These are phyloP conservation scores for Carduelis carduelis DNA, from an alignment of 2,797 vertebrate species.

Conservation along the genomic window DNA sequence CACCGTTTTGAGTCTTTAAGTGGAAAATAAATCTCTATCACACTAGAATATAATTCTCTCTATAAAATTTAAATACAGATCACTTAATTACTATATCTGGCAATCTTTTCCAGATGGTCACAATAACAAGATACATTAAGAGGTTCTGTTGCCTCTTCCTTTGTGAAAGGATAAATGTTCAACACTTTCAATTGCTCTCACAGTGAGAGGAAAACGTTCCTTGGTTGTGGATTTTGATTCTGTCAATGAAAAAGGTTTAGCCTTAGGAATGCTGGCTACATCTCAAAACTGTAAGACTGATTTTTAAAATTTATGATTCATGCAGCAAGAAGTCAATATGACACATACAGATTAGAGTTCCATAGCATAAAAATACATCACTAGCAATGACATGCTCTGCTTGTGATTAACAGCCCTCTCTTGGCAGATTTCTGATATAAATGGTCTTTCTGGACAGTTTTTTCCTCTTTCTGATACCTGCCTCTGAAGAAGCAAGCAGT, in stretches of 20 bases:
- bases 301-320: conserved; percentile 76
- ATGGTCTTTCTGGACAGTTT: conserved; percentile 3
- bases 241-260: conserved; percentile 78
- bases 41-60: conserved; percentile 80
- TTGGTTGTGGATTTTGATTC: conserved; percentile 62
- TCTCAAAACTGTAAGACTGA: conserved; percentile 69
- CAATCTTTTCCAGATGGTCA: conserved; percentile 76
- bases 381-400: conserved; percentile 67
- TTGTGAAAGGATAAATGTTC: conserved; percentile 55
- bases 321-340: conserved; percentile 79
- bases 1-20: conserved; percentile 66
- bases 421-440: conserved; percentile 54
- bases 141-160: conserved; percentile 67
- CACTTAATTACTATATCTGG: conserved; percentile 72
- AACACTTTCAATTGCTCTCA: conserved; percentile 51
- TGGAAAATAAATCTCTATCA: conserved; percentile 82
- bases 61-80: conserved; percentile 80
- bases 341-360: conserved; percentile 74
- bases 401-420: conserved; percentile 57
- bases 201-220: conserved; percentile 39
- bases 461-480: conserved; percentile 5
- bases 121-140: conserved; percentile 72
- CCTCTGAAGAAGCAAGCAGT: conserved; percentile 22
- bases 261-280: conserved; percentile 76
- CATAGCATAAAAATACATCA: conserved; percentile 69